phyloP scores from a whole-genome alignment of 2,797 vertebrate genomes.

The Orestias chungarensis region DNA sequence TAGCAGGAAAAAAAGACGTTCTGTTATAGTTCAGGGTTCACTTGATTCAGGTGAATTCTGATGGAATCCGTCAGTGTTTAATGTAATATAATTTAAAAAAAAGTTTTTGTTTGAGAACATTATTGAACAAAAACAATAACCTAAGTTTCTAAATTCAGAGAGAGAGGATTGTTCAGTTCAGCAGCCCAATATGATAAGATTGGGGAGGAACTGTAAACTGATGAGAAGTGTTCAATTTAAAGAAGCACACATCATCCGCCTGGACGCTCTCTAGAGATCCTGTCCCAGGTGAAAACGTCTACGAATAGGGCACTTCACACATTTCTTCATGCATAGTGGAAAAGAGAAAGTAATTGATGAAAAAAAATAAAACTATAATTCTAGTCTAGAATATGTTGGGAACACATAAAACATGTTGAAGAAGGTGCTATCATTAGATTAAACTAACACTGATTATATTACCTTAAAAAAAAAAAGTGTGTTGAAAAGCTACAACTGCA shows the following conservation, averaged over 20 bases:
- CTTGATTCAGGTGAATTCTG: no score
- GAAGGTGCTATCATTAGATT: neutral
- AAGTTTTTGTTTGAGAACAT: no score
- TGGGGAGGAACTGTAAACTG: neutral
- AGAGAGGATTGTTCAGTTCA: no score
- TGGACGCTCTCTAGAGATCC: neutral
- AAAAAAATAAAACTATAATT: neutral
- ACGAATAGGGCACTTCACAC: neutral
- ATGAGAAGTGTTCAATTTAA: neutral
- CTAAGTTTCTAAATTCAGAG: no score
- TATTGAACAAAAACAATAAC: neutral
- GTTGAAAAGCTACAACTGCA: neutral
- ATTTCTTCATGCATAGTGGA: neutral
- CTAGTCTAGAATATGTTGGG: neutral
- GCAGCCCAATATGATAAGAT: neutral
- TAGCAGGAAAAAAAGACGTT: neutral
- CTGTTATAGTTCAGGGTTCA: neutral
- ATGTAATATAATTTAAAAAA: neutral
- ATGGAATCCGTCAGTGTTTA: neutral
- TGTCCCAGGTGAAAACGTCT: neutral
- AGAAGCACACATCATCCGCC: neutral
- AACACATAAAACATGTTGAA: neutral
- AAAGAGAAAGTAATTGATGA: neutral
- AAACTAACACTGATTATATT: neutral
- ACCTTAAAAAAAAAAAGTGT: neutral